Conservation (phyloP, 2,113 vertebrate species). For the Odobenus rosmarus region DNA sequence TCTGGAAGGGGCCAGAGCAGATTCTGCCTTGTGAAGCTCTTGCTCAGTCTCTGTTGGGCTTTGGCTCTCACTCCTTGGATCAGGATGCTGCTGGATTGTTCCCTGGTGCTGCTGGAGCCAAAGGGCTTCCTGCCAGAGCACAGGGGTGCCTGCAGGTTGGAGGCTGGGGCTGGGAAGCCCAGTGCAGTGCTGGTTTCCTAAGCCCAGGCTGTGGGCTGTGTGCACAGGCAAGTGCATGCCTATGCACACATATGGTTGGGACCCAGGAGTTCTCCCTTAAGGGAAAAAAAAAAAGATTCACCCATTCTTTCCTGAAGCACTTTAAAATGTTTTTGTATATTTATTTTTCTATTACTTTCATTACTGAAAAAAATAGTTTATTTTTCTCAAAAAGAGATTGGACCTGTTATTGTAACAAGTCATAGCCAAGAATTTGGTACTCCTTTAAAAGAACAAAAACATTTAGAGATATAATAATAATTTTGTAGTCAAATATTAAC, state of each 20-base stretch:
- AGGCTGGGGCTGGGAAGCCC: constrained; percentile 72
- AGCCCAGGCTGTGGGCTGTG: neutral
- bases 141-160: constrained; percentile 25
- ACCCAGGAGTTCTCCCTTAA: constrained; percentile 33
- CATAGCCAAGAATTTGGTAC: neutral
- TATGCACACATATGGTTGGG: constrained; percentile 14
- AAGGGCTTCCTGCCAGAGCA: constrained; percentile 58
- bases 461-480: neutral
- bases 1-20: neutral
- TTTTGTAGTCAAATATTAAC: constrained; percentile 4
- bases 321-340: neutral
- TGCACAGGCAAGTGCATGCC: neutral
- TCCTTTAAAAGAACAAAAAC: constrained; percentile 5
- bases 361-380: neutral
- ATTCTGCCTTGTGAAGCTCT: constrained; percentile 20
- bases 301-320: neutral
- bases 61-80: constrained; percentile 75
- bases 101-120: constrained; percentile 72
- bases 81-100: constrained; percentile 79
- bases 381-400: constrained; percentile 35
- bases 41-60: constrained; percentile 68
- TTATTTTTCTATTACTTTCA: neutral
- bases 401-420: neutral
- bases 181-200: constrained; percentile 34
- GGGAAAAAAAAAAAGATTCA: neutral